These are phyloP conservation scores for Regulus satrapa DNA, from an alignment of 2,113 vertebrate species.

Conservation along the genomic window DNA sequence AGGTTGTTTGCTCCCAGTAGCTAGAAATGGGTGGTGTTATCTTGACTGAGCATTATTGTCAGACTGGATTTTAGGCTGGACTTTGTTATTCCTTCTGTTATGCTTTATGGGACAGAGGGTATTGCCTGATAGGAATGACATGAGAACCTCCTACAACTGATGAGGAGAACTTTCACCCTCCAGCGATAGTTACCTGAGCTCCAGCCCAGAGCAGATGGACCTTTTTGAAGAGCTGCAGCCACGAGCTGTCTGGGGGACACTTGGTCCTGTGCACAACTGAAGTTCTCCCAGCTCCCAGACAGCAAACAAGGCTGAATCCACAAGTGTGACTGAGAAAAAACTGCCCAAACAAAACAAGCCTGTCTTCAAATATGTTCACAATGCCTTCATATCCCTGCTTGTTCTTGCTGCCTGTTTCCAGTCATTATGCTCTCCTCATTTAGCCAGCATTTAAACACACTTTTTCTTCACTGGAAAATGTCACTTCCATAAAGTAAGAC, in stretches of 20 bases:
- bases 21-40: not conserved
- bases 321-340: not conserved
- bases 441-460: not conserved
- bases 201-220: not conserved
- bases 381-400: not conserved
- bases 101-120: not conserved
- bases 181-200: not conserved
- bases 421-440: not conserved
- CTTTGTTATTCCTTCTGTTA: not conserved
- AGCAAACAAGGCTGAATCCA: not conserved
- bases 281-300: not conserved
- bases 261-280: not conserved
- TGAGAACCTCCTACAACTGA: not conserved
- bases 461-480: not conserved
- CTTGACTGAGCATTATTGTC: not conserved
- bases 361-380: not conserved
- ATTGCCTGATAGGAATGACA: not conserved
- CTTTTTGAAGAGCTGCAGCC: not conserved
- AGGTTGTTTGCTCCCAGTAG: not conserved
- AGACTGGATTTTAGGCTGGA: not conserved
- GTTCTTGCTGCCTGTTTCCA: not conserved
- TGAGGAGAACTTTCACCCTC: not conserved
- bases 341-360: not conserved
- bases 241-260: fast-evolving
- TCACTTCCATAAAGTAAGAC: not conserved